Conservation (phyloP, 2,888 invertebrate genomes). For the Archips crataeganus region DNA sequence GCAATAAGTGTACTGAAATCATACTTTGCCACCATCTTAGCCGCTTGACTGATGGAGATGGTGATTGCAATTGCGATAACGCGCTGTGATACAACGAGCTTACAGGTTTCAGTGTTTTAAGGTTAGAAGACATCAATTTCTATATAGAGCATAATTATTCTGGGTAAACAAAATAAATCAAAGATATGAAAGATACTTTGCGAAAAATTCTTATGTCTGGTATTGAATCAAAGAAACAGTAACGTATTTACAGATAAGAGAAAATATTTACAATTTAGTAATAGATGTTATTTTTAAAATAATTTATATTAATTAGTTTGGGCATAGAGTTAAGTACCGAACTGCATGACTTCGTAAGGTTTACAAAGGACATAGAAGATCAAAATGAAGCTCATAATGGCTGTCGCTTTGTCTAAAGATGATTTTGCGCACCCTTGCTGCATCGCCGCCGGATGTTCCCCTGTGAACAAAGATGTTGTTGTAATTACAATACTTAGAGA, state of each 20-base stretch:
- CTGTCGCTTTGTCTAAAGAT: slow-evolving; percentile 66
- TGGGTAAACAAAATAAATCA: background rate
- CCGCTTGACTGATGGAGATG: too few relatives aligned
- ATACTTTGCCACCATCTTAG: too few relatives aligned
- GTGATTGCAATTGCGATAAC: too few relatives aligned
- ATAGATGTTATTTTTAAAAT: background rate
- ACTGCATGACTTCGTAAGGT: slow-evolving; percentile 55
- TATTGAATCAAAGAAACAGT: background rate
- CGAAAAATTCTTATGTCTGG: background rate
- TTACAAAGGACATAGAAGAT: slow-evolving; percentile 59
- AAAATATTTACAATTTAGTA: slow-evolving; percentile 14
- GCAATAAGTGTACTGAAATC: too few relatives aligned
- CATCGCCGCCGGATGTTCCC: slow-evolving; percentile 82
- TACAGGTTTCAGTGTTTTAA: too few relatives aligned
- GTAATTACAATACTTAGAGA: background rate
- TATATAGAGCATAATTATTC: background rate
- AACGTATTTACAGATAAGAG: slow-evolving; percentile 19
- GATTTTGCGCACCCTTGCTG: slow-evolving; percentile 80
- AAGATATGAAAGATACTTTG: background rate
- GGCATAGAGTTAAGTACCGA: slow-evolving; percentile 65
- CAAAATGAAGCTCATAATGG: slow-evolving; percentile 62
- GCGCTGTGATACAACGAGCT: too few relatives aligned
- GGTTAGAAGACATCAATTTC: background rate
- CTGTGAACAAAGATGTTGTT: slow-evolving; percentile 54
- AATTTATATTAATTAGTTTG: background rate